Evolutionary conservation across 1,140 invertebrate species (phyloP).

Genomic region (Atta colombica): DNA sequence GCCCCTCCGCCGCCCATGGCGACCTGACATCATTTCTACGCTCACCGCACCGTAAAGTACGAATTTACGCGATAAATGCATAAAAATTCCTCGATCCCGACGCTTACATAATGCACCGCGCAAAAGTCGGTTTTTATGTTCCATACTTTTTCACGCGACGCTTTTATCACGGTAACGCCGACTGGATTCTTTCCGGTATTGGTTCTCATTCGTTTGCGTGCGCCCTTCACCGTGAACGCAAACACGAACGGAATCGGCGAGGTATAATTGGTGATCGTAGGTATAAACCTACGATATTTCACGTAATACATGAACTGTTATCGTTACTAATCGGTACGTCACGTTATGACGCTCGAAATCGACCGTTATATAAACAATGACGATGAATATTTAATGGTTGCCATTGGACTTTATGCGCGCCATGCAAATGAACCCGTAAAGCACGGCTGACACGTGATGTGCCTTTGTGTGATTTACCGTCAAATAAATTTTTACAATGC

Average conservation of each 20-base stretch:
- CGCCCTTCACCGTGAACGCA: neutral
- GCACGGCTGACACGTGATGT: constrained; percentile 7
- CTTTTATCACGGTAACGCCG: constrained; percentile 47
- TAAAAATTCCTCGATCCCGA: constrained; percentile 64
- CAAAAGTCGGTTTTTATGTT: constrained; percentile 40
- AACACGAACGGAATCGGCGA: neutral
- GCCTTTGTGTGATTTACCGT: constrained; percentile 30
- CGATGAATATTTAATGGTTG: constrained; percentile 54
- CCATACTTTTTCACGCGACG: constrained; percentile 40
- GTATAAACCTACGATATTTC: neutral
- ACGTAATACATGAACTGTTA: neutral
- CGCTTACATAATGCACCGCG: constrained; percentile 49
- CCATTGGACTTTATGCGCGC: neutral
- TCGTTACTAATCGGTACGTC: constrained; percentile 17
- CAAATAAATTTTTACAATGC: constrained; percentile 37
- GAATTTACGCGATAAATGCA: constrained; percentile 61
- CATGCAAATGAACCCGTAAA: constrained; percentile 31
- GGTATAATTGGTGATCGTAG: neutral
- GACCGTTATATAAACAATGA: constrained; percentile 41
- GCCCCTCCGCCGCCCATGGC: constrained; percentile 28
- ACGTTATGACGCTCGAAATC: constrained; percentile 8
- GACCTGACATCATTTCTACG: constrained; percentile 63
- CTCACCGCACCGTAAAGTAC: constrained; percentile 40
- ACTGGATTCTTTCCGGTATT: neutral
- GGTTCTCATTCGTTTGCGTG: neutral